Evolutionary conservation across 2,797 vertebrate species (phyloP), one percentile per base, ranked within the genome.

Genomic region (Chiloscyllium punctatum): DNA sequence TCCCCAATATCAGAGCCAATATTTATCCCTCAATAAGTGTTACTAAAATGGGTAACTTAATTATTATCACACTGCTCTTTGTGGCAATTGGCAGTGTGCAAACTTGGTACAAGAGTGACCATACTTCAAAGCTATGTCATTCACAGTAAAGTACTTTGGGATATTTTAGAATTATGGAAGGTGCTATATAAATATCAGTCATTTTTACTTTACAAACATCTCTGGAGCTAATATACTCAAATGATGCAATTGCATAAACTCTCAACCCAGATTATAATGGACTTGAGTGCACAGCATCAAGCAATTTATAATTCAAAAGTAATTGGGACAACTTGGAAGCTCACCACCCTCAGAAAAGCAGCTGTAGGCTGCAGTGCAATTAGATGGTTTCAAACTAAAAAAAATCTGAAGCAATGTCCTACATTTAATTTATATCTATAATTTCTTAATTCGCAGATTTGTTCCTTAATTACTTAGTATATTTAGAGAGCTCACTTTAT

Each of bases 291-390:
- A 94, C 15, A 94, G 91, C 68, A 71, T 25, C 51, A 71, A 51
- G 69, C 42, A 53, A 94, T 74, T 74, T 74, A 74, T 94, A 94
- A 72, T 27, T 94, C 69, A 94, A 8, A 33, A 74, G 37, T 74
- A 94, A 94, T 94, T 94, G 94, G 69, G 37, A 74, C 94, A 94
- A 51, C 72, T 94, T 94, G 42, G 42, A 94, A 74, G 23, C 21
- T 94, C 68, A 51, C 94, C 94, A 94, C 94, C 94, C 69, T 74
- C 48, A 8, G 94, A 7, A 1, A 7, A 94, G 8, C 37, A 42
- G 62, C 94, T 42, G 42, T 0, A 94, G 42, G 94, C 69, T 53
- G 15, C 13, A 48, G 23, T 71, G 37, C 37, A 94, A 94, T 74
- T 94, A 94, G 42, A 42, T 74, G 37, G 68, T 6, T 74, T 51